Evolutionary conservation across 2,888 invertebrate species (phyloP).

Genomic region (Eilema depressum): DNA sequence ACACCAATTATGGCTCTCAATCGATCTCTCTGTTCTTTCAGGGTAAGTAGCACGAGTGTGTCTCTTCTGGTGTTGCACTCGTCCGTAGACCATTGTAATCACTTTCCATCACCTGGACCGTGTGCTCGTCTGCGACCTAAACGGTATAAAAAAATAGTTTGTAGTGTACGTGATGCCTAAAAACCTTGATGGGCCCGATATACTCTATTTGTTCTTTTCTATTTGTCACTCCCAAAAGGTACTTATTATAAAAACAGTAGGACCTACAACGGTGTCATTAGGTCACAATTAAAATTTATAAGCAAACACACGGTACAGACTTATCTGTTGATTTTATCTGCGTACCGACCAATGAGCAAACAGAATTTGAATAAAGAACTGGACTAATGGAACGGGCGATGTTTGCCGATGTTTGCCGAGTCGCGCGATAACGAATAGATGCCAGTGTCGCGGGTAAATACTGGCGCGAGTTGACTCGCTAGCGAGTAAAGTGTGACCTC

Average conservation of each 20-base stretch:
- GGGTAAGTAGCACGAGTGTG: too few relatives aligned
- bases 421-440: slow-evolving; percentile 55
- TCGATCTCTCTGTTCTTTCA: too few relatives aligned
- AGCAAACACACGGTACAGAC: slow-evolving; percentile 48
- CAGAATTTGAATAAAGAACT: slow-evolving; percentile 63
- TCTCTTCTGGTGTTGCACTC: too few relatives aligned
- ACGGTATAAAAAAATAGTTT: too few relatives aligned
- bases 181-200: not conserved
- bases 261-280: slow-evolving; percentile 54
- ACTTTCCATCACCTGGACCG: too few relatives aligned
- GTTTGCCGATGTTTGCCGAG: slow-evolving; percentile 58
- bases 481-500: slow-evolving; percentile 54
- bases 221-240: slow-evolving; percentile 22
- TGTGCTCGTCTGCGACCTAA: too few relatives aligned
- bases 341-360: slow-evolving; percentile 57
- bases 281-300: slow-evolving; percentile 59
- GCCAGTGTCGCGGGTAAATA: slow-evolving; percentile 69
- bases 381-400: slow-evolving; percentile 56
- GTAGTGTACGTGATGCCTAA: too few relatives aligned
- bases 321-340: slow-evolving; percentile 59
- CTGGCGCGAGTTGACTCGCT: slow-evolving; percentile 66
- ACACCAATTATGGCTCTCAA: too few relatives aligned
- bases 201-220: not conserved
- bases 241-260: slow-evolving; percentile 45
- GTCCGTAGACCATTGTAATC: too few relatives aligned